Evolutionary conservation across 2,797 vertebrate genomes (phyloP).

Genomic region (Neoniphon sammara): DNA sequence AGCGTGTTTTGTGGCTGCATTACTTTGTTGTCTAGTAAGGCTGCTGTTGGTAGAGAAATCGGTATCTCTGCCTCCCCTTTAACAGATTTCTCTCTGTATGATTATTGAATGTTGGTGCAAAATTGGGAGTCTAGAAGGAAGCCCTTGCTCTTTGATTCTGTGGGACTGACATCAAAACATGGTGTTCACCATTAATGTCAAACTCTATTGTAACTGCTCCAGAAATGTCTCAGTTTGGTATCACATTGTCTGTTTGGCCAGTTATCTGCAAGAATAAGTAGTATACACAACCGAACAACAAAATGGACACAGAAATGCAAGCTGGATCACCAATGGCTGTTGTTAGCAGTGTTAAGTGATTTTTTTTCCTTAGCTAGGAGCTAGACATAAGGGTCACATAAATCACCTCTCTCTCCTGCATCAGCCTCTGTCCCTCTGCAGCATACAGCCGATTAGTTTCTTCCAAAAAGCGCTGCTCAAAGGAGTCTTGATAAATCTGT

Average conservation of each 20-base stretch:
- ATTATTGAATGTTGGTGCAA: too few species aligned
- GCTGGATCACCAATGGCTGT: too few species aligned
- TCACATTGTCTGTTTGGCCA: not conserved
- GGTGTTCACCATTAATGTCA: not conserved
- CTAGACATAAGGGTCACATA: slow-evolving; percentile 26
- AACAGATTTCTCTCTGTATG: too few species aligned
- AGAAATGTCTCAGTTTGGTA: not conserved
- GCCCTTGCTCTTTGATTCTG: too few species aligned
- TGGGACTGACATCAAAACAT: too few species aligned
- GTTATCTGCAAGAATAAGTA: slow-evolving; percentile 5
- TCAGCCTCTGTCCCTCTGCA: slow-evolving; percentile 97
- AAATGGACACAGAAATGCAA: not conserved
- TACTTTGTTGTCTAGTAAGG: too few species aligned
- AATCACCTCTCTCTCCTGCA: slow-evolving; percentile 98
- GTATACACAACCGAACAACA: not conserved
- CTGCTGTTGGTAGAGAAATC: too few species aligned
- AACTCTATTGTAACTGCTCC: not conserved
- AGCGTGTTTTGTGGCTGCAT: too few species aligned
- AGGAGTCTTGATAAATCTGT: slow-evolving; percentile 99
- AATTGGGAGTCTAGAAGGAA: too few species aligned
- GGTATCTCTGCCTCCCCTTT: too few species aligned
- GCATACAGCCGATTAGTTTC: slow-evolving; percentile 97
- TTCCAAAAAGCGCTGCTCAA: slow-evolving; percentile 97
- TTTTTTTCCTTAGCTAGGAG: not conserved
- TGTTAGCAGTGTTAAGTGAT: too few species aligned